Percentiles rank a stretch among this genome's conserved stretches.
Conservation (phyloP, 1,140 invertebrate species). For the Acyrthosiphon pisum region DNA sequence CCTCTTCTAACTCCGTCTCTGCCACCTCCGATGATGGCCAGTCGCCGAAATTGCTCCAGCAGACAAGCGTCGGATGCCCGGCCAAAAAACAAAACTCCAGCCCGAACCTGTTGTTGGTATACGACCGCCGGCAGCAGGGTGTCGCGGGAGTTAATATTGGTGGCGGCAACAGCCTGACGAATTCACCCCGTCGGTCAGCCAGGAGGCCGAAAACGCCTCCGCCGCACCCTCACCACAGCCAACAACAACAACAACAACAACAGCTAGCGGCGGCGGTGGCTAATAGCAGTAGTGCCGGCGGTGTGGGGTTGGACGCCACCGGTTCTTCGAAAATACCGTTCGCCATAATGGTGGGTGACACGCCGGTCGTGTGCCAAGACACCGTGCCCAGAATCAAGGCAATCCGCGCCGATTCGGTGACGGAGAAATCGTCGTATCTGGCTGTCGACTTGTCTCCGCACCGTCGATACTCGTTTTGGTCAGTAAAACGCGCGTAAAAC, state of each 20-base stretch:
- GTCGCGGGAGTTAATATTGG: no score
- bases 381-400: constrained; percentile 59
- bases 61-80: constrained; percentile 5
- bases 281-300: background rate
- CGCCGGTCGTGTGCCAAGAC: constrained; percentile 48
- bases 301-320: background rate
- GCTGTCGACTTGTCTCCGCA: constrained; percentile 63
- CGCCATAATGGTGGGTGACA: constrained; percentile 51
- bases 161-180: background rate
- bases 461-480: constrained; percentile 68
- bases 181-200: constrained; percentile 12
- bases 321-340: constrained; percentile 27
- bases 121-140: constrained; percentile 42
- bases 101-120: constrained; percentile 34
- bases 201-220: constrained; percentile 30
- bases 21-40: background rate
- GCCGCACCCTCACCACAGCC: background rate
- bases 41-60: background rate
- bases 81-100: constrained; percentile 53
- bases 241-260: constrained; percentile 22
- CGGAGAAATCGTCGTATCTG: constrained; percentile 61
- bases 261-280: background rate
- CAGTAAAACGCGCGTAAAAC: constrained; percentile 60
- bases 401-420: constrained; percentile 60
- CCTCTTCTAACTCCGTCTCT: background rate